Base-by-base conservation (phyloP, 2,797 vertebrate genomes). In the Remorina albescens region DNA sequence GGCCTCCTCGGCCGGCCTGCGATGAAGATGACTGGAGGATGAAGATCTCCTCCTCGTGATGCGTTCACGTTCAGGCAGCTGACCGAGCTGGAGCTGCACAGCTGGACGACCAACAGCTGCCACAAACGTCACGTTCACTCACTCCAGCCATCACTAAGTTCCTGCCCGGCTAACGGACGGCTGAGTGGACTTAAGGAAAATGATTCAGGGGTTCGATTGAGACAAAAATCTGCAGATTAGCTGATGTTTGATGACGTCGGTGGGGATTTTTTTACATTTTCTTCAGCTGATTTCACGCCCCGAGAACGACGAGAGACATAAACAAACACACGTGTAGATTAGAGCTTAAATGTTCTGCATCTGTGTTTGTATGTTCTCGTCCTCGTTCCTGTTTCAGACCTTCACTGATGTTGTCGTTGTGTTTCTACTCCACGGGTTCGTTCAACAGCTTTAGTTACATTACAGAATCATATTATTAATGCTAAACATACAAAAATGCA, bases 1-100 rank as follows among this genome's bases (percentile, higher is more conserved):
- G 91, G 90, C 88, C 89, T 86, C n/a, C 6, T 66, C 86, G 83
- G 71, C 71, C 81, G 86, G 89, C 85, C 75, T 77, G 71, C 61
- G 83, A 69, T 65, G 78, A 1, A 26, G 42, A 21, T 39, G 47
- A 54, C 1, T 23, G 32, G 11, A 5, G 47, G 6, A 39, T n/a
- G 36, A 34, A 6, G 53, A 6, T 51, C 39, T 37, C 23, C 49
- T 60, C 57, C 49, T 34, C 71, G 15, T 26, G 28, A 19, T 12
- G 15, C 44, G 23, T 28, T 59, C 53, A 21, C 15, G 56, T 49
- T 8, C 6, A 67, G 28, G 34, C 23, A 65, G 42, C 26, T 65
- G 70, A 46, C 67, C 23, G 13, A 28, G 7, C 5, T 26, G 11
- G 19, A 10, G 39, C 16, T 28, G 36, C 39, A 32, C 9, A 16